A percentile compares a stretch with the other conserved stretches of the same genome.
phyloP scores from a whole-genome alignment of 2,888 invertebrate genomes.

The Folsomia candida region DNA sequence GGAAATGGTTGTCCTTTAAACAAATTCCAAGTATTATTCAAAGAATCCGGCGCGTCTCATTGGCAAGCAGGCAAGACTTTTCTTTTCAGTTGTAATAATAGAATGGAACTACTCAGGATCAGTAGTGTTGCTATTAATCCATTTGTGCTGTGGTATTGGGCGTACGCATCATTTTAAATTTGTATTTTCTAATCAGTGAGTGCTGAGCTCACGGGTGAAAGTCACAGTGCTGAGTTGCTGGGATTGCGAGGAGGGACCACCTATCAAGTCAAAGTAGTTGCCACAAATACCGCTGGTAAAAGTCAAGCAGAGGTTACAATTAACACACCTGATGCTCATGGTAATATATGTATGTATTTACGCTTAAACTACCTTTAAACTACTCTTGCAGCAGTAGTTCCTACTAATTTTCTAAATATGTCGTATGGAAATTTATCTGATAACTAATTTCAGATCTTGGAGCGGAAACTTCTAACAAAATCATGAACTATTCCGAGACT shows the following conservation, averaged over 20 bases:
- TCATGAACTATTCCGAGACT: conserved; percentile 33
- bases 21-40: conserved; percentile 33
- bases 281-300: conserved; percentile 65
- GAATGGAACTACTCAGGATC: too few species aligned
- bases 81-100: background rate
- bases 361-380: background rate
- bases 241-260: conserved; percentile 50
- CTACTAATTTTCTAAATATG: background rate
- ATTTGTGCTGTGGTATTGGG: too few species aligned
- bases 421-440: background rate
- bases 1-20: conserved; percentile 37
- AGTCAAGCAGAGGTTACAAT: conserved; percentile 62
- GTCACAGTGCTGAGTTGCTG: conserved; percentile 33
- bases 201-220: conserved; percentile 36
- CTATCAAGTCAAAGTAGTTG: conserved; percentile 58
- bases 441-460: conserved; percentile 20
- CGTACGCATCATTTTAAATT: too few species aligned
- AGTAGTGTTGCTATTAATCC: too few species aligned
- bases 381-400: background rate
- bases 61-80: conserved; percentile 43
- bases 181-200: conserved; percentile 22
- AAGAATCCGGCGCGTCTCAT: conserved; percentile 26
- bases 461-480: conserved; percentile 33
- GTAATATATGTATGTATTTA: background rate
- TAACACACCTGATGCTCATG: conserved; percentile 58